These are phyloP conservation scores for Venusia cambrica DNA, from an alignment of 2,888 invertebrate species.

Conservation along the genomic window DNA sequence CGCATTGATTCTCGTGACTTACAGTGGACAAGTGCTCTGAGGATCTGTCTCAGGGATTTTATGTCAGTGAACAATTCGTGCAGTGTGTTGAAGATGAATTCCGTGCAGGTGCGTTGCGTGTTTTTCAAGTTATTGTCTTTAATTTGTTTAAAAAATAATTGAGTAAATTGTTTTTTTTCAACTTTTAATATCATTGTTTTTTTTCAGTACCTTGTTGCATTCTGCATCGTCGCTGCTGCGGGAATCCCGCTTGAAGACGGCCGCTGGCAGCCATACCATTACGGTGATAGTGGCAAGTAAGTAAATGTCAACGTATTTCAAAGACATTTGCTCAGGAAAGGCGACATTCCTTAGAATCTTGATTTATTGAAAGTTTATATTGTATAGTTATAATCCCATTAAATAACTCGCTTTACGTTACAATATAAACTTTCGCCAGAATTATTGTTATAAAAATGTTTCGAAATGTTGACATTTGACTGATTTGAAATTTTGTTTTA, in stretches of 20 bases:
- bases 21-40: conserved; percentile 46
- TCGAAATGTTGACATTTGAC: conserved; percentile 1
- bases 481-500: conserved; percentile 19
- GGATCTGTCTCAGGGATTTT: conserved; percentile 42
- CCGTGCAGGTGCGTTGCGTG: conserved; percentile 47
- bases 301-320: conserved; percentile 54
- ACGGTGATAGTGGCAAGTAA: conserved; percentile 68
- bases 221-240: conserved; percentile 54
- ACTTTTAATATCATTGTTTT: conserved; percentile 4
- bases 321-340: conserved; percentile 26
- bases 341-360: conserved; percentile 19
- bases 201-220: conserved; percentile 53
- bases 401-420: too few species aligned
- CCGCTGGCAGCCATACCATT: conserved; percentile 64
- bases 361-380: too few species aligned
- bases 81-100: conserved; percentile 62
- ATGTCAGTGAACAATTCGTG: conserved; percentile 31
- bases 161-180: too few species aligned
- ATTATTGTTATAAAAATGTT: too few species aligned
- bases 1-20: conserved; percentile 53
- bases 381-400: too few species aligned
- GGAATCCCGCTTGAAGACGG: conserved; percentile 59
- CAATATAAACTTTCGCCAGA: too few species aligned
- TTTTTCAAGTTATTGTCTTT: conserved; percentile 4
- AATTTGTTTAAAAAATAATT: conserved; percentile 3